A percentile compares a stretch with the other conserved stretches of the same genome.
These are phyloP conservation scores for Andricus grossulariae DNA, from an alignment of 1,140 invertebrate genomes.

Conservation along the genomic window DNA sequence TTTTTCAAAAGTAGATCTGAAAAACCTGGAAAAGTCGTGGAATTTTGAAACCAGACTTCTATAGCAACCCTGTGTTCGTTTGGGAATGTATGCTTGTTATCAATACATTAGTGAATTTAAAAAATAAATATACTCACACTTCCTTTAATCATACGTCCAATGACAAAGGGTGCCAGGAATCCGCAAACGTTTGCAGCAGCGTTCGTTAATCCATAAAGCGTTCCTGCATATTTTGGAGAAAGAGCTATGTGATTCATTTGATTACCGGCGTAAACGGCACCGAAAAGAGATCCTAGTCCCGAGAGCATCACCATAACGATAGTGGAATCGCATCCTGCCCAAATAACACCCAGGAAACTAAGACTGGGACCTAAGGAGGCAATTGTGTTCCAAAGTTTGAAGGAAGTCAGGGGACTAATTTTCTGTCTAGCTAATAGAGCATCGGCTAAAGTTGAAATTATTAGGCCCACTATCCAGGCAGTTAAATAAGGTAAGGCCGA, in stretches of 20 bases:
- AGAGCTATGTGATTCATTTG: conserved; percentile 93
- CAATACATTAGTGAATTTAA: neutral
- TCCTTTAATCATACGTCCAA: conserved; percentile 83
- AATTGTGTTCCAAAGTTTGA: conserved; percentile 86
- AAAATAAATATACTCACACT: conserved; percentile 74
- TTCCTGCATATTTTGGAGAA: conserved; percentile 89
- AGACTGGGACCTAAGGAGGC: conserved; percentile 84
- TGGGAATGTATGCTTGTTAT: too few relatives aligned
- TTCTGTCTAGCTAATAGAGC: conserved; percentile 80
- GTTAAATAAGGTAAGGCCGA: conserved; percentile 72
- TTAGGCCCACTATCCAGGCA: conserved; percentile 82
- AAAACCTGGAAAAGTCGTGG: too few relatives aligned
- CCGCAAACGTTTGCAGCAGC: conserved; percentile 91
- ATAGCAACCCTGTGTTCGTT: too few relatives aligned
- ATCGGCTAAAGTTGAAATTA: conserved; percentile 83
- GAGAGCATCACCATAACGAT: conserved; percentile 84
- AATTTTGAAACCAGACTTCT: too few relatives aligned
- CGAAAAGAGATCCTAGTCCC: conserved; percentile 83
- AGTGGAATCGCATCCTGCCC: conserved; percentile 84
- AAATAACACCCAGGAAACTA: conserved; percentile 85
- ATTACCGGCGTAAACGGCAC: conserved; percentile 86
- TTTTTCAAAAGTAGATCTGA: too few relatives aligned
- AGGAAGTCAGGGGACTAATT: conserved; percentile 81
- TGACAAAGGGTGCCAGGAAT: conserved; percentile 89
- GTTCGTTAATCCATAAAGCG: conserved; percentile 93